A percentile compares a stretch with the other conserved stretches of the same genome.
These are phyloP conservation scores for Meloidogyne chitwoodi DNA, from an alignment of 1,140 invertebrate species.

Conservation along the genomic window DNA sequence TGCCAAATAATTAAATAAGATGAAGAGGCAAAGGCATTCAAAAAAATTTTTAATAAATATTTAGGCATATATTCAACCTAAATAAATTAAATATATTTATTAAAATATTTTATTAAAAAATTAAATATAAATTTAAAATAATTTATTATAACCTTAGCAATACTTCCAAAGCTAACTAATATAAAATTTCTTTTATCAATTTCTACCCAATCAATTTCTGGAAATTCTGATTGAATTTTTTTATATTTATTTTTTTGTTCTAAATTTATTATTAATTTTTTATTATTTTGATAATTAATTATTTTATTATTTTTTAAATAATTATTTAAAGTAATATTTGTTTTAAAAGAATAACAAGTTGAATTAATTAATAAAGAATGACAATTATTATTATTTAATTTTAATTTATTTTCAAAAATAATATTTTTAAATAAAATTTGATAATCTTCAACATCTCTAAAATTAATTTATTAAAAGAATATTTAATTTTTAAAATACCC, in stretches of 20 bases:
- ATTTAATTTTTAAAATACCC: no score
- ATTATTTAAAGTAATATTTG: no score
- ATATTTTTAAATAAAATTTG: not conserved
- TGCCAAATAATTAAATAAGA: slow-evolving; percentile 46
- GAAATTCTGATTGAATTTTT: slow-evolving; percentile 28
- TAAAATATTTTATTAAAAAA: not conserved
- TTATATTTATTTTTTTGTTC: slow-evolving; percentile 16
- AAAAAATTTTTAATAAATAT: slow-evolving; percentile 36
- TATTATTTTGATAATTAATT: no score
- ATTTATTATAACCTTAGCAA: slow-evolving; percentile 39
- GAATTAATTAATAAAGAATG: not conserved
- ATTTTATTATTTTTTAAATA: not conserved
- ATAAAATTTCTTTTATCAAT: slow-evolving; percentile 43
- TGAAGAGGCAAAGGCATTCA: slow-evolving; percentile 35
- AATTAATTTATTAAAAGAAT: no score
- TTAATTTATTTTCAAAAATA: not conserved
- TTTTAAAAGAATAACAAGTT: not conserved
- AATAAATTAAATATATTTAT: slow-evolving; percentile 5
- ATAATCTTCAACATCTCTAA: not conserved
- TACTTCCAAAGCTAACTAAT: slow-evolving; percentile 53
- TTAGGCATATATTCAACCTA: slow-evolving; percentile 47
- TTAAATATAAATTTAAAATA: no score
- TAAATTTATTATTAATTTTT: not conserved
- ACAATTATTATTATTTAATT: not conserved
- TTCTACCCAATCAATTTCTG: slow-evolving; percentile 38